A percentile compares a stretch with the other conserved stretches of the same genome.
Evolutionary conservation across 2,888 invertebrate species (phyloP).

Genomic region (Craniophora ligustri): DNA sequence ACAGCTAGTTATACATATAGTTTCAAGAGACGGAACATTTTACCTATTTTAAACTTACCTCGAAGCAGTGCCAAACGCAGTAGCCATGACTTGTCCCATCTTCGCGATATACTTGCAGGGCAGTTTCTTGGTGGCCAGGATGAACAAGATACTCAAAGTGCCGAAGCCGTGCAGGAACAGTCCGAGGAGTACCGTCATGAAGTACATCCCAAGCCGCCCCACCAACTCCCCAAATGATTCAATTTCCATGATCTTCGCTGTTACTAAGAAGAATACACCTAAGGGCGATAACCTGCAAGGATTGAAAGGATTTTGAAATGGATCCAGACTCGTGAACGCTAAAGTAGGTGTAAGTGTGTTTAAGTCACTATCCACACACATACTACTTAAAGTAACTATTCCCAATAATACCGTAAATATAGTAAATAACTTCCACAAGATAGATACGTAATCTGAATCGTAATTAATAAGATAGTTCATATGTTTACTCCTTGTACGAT

Average conservation of each 20-base stretch:
- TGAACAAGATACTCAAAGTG: conserved; percentile 95
- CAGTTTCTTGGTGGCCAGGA: conserved; percentile 93
- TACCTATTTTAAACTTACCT: conserved; percentile 89
- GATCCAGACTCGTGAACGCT: no score
- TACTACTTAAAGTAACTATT: no score
- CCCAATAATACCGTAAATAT: no score
- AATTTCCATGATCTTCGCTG: conserved; percentile 97
- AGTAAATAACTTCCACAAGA: no score
- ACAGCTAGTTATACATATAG: no score
- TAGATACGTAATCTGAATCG: no score
- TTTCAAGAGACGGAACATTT: no score
- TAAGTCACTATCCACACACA: no score
- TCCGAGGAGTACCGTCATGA: conserved; percentile 97
- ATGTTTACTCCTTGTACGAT: no score
- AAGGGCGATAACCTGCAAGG: conserved; percentile 94
- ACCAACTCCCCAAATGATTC: conserved; percentile 94
- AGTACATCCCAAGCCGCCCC: conserved; percentile 97
- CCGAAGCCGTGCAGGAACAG: conserved; percentile 97
- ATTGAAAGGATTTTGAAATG: not conserved
- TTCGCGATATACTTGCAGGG: conserved; percentile 94
- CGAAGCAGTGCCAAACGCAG: conserved; percentile 98
- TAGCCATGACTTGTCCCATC: conserved; percentile 97
- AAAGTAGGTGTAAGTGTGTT: no score
- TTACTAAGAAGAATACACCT: conserved; percentile 96
- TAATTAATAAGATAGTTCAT: no score